Evolutionary conservation across 1,140 invertebrate genomes (phyloP).

Genomic region (Venustaconcha ellipsiformis): DNA sequence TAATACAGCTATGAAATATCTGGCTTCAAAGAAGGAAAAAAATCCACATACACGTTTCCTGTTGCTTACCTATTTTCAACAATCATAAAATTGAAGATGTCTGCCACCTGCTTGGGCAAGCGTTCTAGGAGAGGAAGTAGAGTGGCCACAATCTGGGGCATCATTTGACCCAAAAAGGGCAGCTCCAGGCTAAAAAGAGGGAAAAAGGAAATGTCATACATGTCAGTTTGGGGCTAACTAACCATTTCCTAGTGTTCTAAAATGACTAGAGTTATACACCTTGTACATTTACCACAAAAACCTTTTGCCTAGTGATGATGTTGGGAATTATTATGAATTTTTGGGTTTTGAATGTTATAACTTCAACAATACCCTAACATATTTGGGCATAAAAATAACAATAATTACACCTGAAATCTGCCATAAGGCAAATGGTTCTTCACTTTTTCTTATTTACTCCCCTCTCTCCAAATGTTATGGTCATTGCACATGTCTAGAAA

Average conservation of each 20-base stretch:
- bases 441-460: no score
- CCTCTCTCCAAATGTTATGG: no score
- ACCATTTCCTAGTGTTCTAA: not conserved
- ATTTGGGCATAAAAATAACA: no score
- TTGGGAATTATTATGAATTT: no score
- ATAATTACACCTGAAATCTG: no score
- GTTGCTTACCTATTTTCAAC: constrained; percentile 76
- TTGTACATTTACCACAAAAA: not conserved
- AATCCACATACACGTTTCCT: not conserved
- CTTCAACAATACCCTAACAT: no score
- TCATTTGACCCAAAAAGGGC: constrained; percentile 79
- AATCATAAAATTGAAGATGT: constrained; percentile 84
- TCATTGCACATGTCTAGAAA: no score
- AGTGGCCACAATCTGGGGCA: constrained; percentile 86
- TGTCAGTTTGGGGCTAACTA: not conserved
- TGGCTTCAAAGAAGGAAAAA: not conserved
- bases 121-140: constrained; percentile 80
- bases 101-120: constrained; percentile 78
- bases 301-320: no score
- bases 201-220: not conserved
- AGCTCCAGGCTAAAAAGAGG: constrained; percentile 77
- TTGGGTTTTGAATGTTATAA: no score
- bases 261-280: not conserved
- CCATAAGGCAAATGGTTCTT: no score
- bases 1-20: no score